These are phyloP conservation scores for Tachystola acroxantha DNA, from an alignment of 2,888 invertebrate species.

Conservation along the genomic window DNA sequence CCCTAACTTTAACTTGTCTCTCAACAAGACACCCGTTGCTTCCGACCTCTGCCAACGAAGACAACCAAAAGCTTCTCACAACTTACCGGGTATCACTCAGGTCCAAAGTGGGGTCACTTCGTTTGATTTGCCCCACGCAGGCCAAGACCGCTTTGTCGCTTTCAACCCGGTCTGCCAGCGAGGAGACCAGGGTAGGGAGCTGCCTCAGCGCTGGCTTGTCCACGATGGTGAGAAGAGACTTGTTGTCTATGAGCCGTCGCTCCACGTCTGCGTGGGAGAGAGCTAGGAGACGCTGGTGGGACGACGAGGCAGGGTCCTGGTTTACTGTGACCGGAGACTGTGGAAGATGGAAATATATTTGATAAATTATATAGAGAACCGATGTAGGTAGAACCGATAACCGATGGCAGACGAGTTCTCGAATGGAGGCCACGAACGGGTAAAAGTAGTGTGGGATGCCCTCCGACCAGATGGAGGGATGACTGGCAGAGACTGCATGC, in stretches of 20 bases:
- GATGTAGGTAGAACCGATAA: no score
- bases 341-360: neutral
- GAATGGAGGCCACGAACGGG: no score
- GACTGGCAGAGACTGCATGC: no score
- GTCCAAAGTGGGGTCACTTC: constrained; percentile 78
- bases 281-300: constrained; percentile 92
- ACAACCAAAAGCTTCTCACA: no score
- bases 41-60: no score
- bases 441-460: no score
- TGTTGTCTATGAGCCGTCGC: constrained; percentile 93
- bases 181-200: constrained; percentile 81
- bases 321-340: constrained; percentile 75
- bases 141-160: constrained; percentile 93
- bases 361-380: no score
- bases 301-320: constrained; percentile 89
- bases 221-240: constrained; percentile 90
- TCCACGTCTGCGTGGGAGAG: constrained; percentile 92
- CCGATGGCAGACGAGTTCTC: no score
- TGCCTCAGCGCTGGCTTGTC: constrained; percentile 90
- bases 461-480: no score
- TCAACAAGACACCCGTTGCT: no score
- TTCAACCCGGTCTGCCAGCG: constrained; percentile 88
- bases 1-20: no score
- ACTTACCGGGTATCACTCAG: constrained; percentile 80
- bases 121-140: constrained; percentile 83